A percentile compares a stretch with the other conserved stretches of the same genome.
phyloP scores from a whole-genome alignment of 1,140 invertebrate species.

The Euborellia annulipes region DNA sequence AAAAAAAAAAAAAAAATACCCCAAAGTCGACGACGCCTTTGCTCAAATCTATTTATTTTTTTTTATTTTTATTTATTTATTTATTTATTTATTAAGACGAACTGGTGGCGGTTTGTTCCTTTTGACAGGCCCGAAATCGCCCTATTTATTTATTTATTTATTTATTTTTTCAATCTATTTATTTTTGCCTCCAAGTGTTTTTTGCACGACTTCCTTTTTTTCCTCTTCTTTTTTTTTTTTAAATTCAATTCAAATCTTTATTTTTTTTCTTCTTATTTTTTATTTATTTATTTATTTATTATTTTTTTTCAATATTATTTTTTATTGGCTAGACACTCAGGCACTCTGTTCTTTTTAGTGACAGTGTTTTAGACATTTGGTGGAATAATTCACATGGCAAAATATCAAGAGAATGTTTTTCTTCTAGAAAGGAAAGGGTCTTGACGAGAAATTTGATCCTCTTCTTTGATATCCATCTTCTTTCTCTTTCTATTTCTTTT shows the following conservation, averaged over 20 bases:
- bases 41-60: neutral
- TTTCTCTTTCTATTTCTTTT: constrained; percentile 8
- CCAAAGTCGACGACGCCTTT: constrained; percentile 1
- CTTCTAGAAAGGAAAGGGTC: constrained; percentile 5
- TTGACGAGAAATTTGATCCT: constrained; percentile 9
- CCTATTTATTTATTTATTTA: constrained; percentile 5
- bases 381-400: too few species aligned
- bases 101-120: neutral
- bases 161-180: constrained; percentile 10
- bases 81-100: constrained; percentile 10
- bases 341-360: too few species aligned
- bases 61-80: constrained; percentile 1
- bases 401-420: neutral
- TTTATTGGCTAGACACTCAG: neutral
- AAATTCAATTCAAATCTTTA: constrained; percentile 1
- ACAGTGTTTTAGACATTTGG: too few species aligned
- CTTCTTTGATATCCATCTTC: neutral
- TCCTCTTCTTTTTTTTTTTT: constrained; percentile 8
- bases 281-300: constrained; percentile 10
- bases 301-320: constrained; percentile 2
- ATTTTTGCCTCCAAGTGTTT: constrained; percentile 7
- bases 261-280: constrained; percentile 8
- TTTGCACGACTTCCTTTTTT: neutral
- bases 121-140: too few species aligned
- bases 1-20: too few species aligned